These are phyloP conservation scores for Prionace glauca DNA, from an alignment of 2,797 vertebrate species.

Conservation along the genomic window DNA sequence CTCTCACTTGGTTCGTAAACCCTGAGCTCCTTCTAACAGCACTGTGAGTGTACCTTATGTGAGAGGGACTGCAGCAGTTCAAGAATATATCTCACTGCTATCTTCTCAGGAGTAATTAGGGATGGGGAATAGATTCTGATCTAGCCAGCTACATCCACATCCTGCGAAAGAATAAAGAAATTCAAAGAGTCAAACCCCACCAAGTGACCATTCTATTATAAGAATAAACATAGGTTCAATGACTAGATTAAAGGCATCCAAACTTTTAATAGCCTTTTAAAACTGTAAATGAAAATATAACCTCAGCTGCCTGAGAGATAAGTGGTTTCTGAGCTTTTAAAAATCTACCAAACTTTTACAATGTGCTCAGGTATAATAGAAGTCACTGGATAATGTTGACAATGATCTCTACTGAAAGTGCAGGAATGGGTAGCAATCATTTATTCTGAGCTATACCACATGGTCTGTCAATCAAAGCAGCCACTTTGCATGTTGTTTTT, in stretches of 20 bases:
- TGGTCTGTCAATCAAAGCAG: neutral
- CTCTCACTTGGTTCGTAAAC: too few species aligned
- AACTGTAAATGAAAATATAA: neutral
- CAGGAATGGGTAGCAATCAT: neutral
- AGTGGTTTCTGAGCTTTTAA: neutral
- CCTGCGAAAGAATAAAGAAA: too few species aligned
- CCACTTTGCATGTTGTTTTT: neutral
- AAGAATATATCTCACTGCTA: too few species aligned
- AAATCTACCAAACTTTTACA: neutral
- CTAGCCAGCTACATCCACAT: too few species aligned
- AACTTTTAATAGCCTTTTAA: neutral
- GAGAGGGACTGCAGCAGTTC: too few species aligned
- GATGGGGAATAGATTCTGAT: too few species aligned
- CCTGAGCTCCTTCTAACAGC: too few species aligned
- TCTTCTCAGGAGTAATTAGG: too few species aligned
- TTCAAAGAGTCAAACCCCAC: neutral
- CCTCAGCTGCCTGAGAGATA: neutral
- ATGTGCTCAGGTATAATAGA: neutral
- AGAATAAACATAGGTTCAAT: neutral
- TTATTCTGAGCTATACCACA: neutral
- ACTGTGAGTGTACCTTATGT: too few species aligned
- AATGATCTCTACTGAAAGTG: too few species aligned
- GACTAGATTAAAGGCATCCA: neutral
- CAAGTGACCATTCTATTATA: neutral
- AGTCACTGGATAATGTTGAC: neutral